phyloP scores from a whole-genome alignment of 2,797 vertebrate species.

The Propithecus deckenii region DNA sequence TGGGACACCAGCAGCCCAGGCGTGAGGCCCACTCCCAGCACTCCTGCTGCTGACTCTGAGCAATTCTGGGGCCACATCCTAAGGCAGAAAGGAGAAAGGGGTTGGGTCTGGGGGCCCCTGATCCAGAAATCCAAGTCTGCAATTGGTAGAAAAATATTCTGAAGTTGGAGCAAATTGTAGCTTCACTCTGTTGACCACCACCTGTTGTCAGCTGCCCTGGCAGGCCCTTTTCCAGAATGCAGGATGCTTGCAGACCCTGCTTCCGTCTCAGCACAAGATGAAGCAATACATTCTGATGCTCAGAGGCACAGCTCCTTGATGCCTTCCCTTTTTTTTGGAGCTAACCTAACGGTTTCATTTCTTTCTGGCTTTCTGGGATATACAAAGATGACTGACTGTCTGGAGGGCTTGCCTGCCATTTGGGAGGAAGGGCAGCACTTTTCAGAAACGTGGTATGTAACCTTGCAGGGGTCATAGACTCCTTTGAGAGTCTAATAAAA shows the following conservation, averaged over 20 bases:
- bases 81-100: background rate
- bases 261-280: background rate
- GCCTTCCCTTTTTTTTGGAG: background rate
- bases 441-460: background rate
- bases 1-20: no score
- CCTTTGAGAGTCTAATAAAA: background rate
- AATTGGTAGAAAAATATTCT: background rate
- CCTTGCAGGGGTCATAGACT: background rate
- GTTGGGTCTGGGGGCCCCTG: no score
- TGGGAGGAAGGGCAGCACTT: background rate
- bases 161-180: background rate
- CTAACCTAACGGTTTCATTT: background rate
- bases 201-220: fast-evolving
- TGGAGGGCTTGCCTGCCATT: background rate
- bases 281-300: fast-evolving
- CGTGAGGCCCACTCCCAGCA: background rate
- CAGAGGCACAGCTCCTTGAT: background rate
- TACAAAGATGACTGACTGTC: background rate
- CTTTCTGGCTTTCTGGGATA: background rate
- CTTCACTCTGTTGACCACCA: no score
- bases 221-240: background rate
- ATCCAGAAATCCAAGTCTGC: background rate
- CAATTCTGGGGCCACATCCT: background rate
- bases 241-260: background rate
- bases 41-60: background rate